A percentile compares a stretch with the other conserved stretches of the same genome.
Conservation (phyloP, 2,113 vertebrate species). For the Gasterosteus aculeatus region DNA sequence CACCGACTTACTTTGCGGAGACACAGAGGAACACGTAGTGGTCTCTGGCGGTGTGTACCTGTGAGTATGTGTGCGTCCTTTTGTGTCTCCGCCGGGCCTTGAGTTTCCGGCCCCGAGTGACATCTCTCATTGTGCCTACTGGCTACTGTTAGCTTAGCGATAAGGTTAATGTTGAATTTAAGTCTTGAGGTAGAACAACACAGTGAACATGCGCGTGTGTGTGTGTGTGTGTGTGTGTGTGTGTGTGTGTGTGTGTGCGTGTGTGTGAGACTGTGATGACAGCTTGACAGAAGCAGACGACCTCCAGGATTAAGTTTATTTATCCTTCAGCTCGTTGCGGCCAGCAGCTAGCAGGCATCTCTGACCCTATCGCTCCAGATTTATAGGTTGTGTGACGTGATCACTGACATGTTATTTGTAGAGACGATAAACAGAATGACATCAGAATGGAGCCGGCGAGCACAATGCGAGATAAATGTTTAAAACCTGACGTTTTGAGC, state of each 20-base stretch:
- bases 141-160: constrained; percentile 21
- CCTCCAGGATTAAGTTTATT: constrained; percentile 32
- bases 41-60: constrained; percentile 12
- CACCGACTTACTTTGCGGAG: too few species aligned
- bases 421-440: neutral
- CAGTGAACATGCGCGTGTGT: neutral
- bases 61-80: neutral
- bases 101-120: constrained; percentile 29
- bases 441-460: neutral
- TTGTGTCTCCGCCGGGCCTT: constrained; percentile 46
- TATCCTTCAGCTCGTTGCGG: neutral
- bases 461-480: neutral
- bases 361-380: neutral
- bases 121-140: constrained; percentile 5
- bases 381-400: neutral
- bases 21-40: constrained; percentile 27
- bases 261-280: constrained; percentile 8
- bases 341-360: constrained; percentile 2
- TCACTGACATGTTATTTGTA: neutral
- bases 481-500: neutral
- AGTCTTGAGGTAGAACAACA: constrained; percentile 9
- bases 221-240: neutral
- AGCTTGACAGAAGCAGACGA: constrained; percentile 31
- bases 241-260: neutral
- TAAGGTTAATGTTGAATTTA: constrained; percentile 15